phyloP scores from a whole-genome alignment of 2,113 vertebrate species.

The Lanius collurio region DNA sequence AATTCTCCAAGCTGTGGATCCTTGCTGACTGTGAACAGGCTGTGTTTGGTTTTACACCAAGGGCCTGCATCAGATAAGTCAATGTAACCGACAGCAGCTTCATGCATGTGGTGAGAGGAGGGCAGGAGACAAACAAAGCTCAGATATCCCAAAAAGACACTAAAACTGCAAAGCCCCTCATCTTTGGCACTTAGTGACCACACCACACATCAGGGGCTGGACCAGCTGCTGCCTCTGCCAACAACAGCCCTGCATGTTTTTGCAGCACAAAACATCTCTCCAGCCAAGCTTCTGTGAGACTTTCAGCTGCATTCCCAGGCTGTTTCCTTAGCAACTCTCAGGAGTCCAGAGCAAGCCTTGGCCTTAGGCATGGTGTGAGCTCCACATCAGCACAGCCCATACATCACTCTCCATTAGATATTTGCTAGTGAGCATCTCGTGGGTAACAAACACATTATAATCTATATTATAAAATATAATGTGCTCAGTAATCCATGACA shows the following conservation, averaged over 20 bases:
- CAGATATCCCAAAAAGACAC: background rate
- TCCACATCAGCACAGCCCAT: background rate
- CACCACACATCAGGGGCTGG: background rate
- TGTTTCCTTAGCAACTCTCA: conserved; percentile 57
- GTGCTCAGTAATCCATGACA: background rate
- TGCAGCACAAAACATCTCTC: background rate
- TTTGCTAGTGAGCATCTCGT: background rate
- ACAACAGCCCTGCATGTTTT: background rate
- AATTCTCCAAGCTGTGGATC: background rate
- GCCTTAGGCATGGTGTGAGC: background rate
- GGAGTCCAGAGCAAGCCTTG: background rate
- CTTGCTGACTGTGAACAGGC: background rate
- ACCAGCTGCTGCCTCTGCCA: background rate
- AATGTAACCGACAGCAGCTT: background rate
- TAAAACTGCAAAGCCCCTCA: background rate
- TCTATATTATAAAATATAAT: background rate
- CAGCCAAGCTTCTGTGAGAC: background rate
- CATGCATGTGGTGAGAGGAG: background rate
- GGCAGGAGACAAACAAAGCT: background rate
- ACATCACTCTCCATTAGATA: background rate
- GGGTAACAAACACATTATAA: background rate
- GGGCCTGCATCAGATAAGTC: background rate
- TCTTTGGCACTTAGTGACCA: background rate
- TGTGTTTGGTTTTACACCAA: background rate
- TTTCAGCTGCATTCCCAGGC: background rate